Evolutionary conservation across 2,113 vertebrate species (phyloP).

Genomic region (Siniperca chuatsi): DNA sequence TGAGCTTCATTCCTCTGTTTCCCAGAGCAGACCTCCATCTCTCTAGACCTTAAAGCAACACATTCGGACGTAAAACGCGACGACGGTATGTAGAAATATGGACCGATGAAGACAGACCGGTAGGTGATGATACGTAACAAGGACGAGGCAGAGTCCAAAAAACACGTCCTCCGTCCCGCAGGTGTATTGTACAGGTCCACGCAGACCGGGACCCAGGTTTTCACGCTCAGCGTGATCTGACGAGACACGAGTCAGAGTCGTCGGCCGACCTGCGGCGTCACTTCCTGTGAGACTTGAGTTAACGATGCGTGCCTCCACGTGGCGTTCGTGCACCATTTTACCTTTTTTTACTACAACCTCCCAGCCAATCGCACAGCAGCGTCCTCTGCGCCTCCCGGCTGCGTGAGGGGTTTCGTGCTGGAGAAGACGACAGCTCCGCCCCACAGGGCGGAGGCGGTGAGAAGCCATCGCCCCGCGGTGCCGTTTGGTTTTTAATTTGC

Average conservation of each 20-base stretch:
- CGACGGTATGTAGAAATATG: too few species aligned
- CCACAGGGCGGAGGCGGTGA: neutral
- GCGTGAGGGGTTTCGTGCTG: neutral
- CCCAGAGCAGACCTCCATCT: too few species aligned
- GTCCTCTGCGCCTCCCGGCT: neutral
- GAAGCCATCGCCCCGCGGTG: neutral
- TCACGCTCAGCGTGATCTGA: too few species aligned
- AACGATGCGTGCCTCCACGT: neutral
- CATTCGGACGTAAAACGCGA: too few species aligned
- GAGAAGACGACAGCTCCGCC: neutral
- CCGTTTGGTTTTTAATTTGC: slow-evolving; percentile 20
- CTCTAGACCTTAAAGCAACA: too few species aligned
- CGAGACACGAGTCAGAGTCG: neutral
- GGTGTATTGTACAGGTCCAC: too few species aligned
- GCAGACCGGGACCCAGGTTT: too few species aligned
- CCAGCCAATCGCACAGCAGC: slow-evolving; percentile 3
- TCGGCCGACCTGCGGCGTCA: slow-evolving; percentile 1
- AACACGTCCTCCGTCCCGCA: too few species aligned
- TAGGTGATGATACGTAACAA: too few species aligned
- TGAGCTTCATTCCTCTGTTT: too few species aligned
- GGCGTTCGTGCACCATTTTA: slow-evolving; percentile 11
- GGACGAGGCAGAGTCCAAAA: too few species aligned
- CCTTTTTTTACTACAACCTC: neutral
- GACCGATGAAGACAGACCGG: too few species aligned
- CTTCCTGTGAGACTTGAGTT: slow-evolving; percentile 10